A percentile compares a stretch with the other conserved stretches of the same genome.
Conservation (phyloP, 2,797 vertebrate species). For the Danio kyathit region DNA sequence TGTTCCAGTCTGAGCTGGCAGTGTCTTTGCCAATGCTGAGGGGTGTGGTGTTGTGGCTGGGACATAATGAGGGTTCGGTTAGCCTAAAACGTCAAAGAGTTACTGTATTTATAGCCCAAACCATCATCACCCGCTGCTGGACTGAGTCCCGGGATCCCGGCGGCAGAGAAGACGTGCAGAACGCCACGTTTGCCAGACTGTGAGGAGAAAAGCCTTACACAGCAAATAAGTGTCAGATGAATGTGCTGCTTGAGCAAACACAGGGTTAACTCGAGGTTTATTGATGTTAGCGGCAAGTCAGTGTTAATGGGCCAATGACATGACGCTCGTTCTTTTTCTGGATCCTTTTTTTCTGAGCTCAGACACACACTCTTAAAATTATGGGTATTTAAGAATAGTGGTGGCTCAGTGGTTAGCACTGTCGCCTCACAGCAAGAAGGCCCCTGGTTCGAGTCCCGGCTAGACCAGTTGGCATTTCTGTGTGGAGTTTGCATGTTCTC, state of each 20-base stretch:
- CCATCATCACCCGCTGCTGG: constrained; percentile 50
- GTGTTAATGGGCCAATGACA: not conserved
- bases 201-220: constrained; percentile 19
- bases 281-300: not conserved
- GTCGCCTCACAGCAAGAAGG: too few species aligned
- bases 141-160: constrained; percentile 51
- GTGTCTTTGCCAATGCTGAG: constrained; percentile 34
- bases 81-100: constrained; percentile 54
- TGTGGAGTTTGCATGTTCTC: too few species aligned
- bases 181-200: constrained; percentile 50
- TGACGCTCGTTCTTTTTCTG: not conserved
- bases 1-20: constrained; percentile 40
- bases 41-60: constrained; percentile 62
- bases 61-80: constrained; percentile 61
- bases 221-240: not conserved
- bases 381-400: not conserved
- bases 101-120: constrained; percentile 63
- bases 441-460: too few species aligned
- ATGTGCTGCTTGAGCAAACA: not conserved
- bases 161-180: constrained; percentile 53
- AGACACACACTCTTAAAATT: not conserved
- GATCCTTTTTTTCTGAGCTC: not conserved
- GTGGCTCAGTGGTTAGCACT: too few species aligned
- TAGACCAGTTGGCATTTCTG: too few species aligned
- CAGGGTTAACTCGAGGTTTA: not conserved